phyloP scores from a whole-genome alignment of 2,797 vertebrate species.

The Valencia hispanica region DNA sequence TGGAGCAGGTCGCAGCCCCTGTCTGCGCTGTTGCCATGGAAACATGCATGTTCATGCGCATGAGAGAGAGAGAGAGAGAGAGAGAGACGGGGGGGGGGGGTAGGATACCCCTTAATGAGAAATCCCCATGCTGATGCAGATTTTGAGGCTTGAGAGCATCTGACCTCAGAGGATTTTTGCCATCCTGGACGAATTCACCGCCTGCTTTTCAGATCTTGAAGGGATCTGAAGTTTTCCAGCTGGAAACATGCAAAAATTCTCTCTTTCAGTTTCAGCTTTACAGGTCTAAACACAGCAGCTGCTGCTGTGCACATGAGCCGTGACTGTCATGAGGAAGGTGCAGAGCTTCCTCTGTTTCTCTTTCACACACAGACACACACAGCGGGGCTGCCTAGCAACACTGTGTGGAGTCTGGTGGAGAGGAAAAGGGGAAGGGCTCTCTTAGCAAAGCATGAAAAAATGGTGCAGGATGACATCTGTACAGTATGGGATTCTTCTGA shows the following conservation, averaged over 20 bases:
- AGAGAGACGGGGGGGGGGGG: neutral
- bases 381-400: constrained; percentile 81
- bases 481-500: neutral
- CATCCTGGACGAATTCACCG: neutral
- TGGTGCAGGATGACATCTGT: constrained; percentile 36
- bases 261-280: constrained; percentile 8
- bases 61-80: neutral
- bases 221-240: neutral
- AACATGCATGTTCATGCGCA: constrained; percentile 40
- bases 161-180: constrained; percentile 9
- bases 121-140: constrained; percentile 28
- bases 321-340: constrained; percentile 64
- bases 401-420: constrained; percentile 64
- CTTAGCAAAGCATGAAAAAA: constrained; percentile 50
- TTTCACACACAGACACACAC: constrained; percentile 26
- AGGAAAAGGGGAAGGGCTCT: constrained; percentile 64
- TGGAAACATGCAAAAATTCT: neutral
- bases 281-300: constrained; percentile 27
- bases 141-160: constrained; percentile 9
- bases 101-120: constrained; percentile 11
- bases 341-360: constrained; percentile 31
- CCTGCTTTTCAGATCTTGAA: neutral
- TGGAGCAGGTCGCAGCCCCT: constrained; percentile 24
- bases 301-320: constrained; percentile 54
- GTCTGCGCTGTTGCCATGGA: constrained; percentile 71